phyloP scores from a whole-genome alignment of 1,140 invertebrate species.

The Linepithema humile region DNA sequence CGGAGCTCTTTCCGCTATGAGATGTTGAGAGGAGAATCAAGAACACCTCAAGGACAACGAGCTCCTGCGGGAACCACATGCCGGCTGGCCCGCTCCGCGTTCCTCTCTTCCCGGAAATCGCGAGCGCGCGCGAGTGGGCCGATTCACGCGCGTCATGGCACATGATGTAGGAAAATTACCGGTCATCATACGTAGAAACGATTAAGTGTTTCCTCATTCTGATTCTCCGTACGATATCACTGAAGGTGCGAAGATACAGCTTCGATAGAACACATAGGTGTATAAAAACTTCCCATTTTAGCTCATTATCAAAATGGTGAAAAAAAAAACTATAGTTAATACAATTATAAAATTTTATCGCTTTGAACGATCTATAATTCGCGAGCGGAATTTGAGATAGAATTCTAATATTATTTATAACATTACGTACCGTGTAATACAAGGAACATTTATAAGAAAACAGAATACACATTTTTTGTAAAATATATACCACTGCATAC shows the following conservation, averaged over 20 bases:
- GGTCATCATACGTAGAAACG: constrained; percentile 32
- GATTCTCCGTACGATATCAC: neutral
- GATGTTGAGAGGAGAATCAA: constrained; percentile 68
- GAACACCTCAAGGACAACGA: constrained; percentile 73
- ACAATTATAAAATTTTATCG: too few species aligned
- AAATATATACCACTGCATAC: too few species aligned
- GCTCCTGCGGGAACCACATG: constrained; percentile 35
- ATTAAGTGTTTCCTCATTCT: constrained; percentile 38
- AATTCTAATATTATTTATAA: too few species aligned
- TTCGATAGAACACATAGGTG: neutral
- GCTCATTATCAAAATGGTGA: too few species aligned
- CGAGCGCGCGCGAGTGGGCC: neutral
- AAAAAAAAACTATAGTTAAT: too few species aligned
- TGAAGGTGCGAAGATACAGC: neutral
- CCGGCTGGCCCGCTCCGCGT: neutral
- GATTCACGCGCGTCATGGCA: neutral
- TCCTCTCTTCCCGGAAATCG: constrained; percentile 68
- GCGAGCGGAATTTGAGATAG: too few species aligned
- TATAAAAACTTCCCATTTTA: too few species aligned
- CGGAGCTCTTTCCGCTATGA: constrained; percentile 58
- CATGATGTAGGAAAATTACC: constrained; percentile 47
- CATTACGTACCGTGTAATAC: too few species aligned
- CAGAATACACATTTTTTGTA: too few species aligned
- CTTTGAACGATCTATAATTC: too few species aligned
- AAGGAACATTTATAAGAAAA: too few species aligned